Evolutionary conservation across 2,113 vertebrate genomes (phyloP), one percentile per base, ranked within the genome.

Genomic region (Platysternon megacephalum): DNA sequence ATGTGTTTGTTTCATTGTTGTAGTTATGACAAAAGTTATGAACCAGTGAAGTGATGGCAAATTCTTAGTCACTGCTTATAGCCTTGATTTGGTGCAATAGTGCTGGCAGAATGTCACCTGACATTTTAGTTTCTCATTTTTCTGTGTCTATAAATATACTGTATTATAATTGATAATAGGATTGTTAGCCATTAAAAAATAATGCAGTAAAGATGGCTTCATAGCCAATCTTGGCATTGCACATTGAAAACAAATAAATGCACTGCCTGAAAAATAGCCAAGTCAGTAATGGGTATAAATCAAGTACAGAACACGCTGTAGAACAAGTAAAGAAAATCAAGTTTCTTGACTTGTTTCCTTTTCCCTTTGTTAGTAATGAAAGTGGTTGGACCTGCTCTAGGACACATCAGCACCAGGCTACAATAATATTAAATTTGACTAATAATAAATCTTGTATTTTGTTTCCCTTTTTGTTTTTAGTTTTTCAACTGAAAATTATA

Each of bases 101-200:
- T 39, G 42, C 84, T 92, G 94, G 68, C 53, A 96, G 87, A 96
- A 95, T 91, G 82, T 81, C 85, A 90, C 39, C 16, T 48, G 83
- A 68, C 17, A 11, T 22, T 94, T 97, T 8, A 91, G 52, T 46
- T 96, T 96, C 89, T 92, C 83, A 19, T 86, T 95, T 95, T 92
- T 61, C 82, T 91, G 46, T 93, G 85, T 76, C 87, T 94, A 87
- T 94, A 92, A 93, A 95, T 97, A 89, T n/a, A 93, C 84, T 79
- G 72, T 48, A 61, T 32, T 92, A 86, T 92, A 94, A 88, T 90
- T 85, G 94, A 83, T 94, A 76, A n/a, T 91, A 51, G 79, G 55
- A 95, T 94, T 94, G 94, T 76, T 94, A 95, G 35, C 88, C 89
- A 96, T 94, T 90, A 95, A 95, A 96, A 96, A 96, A 92, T 92